Conservation (phyloP, 2,888 invertebrate species). For the Baronia brevicornis region DNA sequence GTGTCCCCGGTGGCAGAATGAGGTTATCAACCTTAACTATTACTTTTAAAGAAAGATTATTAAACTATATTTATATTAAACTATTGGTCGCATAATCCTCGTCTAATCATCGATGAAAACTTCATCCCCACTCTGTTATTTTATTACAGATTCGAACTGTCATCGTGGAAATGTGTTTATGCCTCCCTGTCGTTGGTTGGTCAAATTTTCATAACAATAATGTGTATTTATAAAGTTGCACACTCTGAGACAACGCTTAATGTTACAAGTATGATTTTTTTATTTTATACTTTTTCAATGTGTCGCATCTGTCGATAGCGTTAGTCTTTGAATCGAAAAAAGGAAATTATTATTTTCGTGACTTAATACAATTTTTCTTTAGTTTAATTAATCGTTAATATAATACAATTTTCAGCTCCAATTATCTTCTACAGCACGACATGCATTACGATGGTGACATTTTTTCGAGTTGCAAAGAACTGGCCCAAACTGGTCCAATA, state of each 20-base stretch:
- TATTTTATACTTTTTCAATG: not conserved
- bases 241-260: conserved; percentile 36
- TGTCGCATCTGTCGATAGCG: not conserved
- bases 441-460: conserved; percentile 47
- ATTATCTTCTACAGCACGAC: conserved; percentile 53
- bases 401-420: conserved; percentile 38
- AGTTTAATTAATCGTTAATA: not conserved
- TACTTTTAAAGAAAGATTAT: too few relatives aligned
- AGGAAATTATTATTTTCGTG: not conserved
- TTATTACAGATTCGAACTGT: conserved; percentile 42
- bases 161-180: conserved; percentile 53
- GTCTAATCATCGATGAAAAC: conserved; percentile 3
- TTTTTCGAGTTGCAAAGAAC: conserved; percentile 39
- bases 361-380: not conserved
- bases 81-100: too few relatives aligned
- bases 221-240: conserved; percentile 40
- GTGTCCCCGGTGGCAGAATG: too few relatives aligned
- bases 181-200: conserved; percentile 43
- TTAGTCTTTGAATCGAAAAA: not conserved
- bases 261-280: conserved; percentile 38
- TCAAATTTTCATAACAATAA: conserved; percentile 44
- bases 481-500: conserved; percentile 49
- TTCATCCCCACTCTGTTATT: conserved; percentile 1
- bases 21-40: too few relatives aligned
- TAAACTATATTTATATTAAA: too few relatives aligned